Evolutionary conservation across 2,797 vertebrate genomes (phyloP).

Genomic region (Selene dorsalis): DNA sequence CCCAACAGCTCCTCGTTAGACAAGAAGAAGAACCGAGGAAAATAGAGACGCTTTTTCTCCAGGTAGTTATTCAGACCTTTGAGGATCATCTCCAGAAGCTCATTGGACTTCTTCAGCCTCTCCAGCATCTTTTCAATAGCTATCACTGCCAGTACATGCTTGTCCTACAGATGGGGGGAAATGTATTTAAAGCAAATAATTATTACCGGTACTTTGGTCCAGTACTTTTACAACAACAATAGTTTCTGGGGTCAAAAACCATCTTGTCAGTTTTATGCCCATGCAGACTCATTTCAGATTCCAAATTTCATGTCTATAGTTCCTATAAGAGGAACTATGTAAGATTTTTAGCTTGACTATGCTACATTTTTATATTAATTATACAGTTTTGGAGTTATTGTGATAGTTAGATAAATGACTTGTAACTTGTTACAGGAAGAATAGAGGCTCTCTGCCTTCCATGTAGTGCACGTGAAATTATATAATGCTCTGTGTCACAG

Average conservation of each 20-base stretch:
- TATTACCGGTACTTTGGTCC: background rate
- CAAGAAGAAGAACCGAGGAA: constrained; percentile 95
- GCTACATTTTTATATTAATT: no score
- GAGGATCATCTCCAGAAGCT: constrained; percentile 90
- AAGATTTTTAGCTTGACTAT: no score
- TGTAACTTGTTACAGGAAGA: no score
- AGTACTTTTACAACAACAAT: background rate
- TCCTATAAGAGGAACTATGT: no score
- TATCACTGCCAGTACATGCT: constrained; percentile 87
- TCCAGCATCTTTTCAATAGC: constrained; percentile 89
- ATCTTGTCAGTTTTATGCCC: background rate
- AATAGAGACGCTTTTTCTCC: constrained; percentile 93
- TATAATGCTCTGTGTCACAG: background rate
- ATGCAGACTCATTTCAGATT: background rate
- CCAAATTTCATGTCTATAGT: background rate
- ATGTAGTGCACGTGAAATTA: no score
- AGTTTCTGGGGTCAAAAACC: background rate
- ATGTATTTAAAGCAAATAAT: constrained; percentile 3
- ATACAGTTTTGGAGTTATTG: no score
- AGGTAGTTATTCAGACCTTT: constrained; percentile 94
- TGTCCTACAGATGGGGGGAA: constrained; percentile 82
- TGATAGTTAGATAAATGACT: no score
- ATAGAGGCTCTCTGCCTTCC: no score
- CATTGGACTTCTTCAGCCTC: constrained; percentile 87
- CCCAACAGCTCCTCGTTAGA: constrained; percentile 95